A percentile compares a stretch with the other conserved stretches of the same genome.
These are phyloP conservation scores for Imbricaverruca yamaguchii DNA, from an alignment of 2,888 invertebrate genomes.

Conservation along the genomic window DNA sequence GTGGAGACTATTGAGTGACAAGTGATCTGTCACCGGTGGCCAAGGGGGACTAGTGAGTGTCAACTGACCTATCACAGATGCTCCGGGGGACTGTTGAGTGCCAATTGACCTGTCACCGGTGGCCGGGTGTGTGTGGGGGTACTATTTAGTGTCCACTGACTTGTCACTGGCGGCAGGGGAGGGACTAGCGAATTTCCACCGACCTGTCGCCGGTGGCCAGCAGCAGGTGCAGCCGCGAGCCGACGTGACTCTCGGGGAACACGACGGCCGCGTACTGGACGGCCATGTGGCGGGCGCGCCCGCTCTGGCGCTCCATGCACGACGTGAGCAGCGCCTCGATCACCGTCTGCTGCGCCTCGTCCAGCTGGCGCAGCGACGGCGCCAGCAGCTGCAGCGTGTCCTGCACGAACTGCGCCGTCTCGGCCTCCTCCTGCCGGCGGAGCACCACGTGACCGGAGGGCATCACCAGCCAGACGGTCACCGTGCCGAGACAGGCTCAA, in stretches of 20 bases:
- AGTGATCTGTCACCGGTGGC: too few relatives aligned
- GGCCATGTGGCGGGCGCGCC: conserved; percentile 72
- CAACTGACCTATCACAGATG: too few relatives aligned
- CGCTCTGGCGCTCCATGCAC: conserved; percentile 66
- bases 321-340: conserved; percentile 60
- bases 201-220: conserved; percentile 76
- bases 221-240: conserved; percentile 71
- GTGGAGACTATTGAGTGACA: too few relatives aligned
- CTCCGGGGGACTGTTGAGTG: not conserved
- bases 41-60: too few relatives aligned
- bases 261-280: conserved; percentile 72
- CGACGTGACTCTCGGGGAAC: conserved; percentile 71
- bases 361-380: conserved; percentile 39
- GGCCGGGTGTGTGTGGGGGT: conserved; percentile 69
- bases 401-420: conserved; percentile 41
- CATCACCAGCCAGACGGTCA: too few relatives aligned
- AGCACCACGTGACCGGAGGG: conserved; percentile 40
- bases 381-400: conserved; percentile 45
- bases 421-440: conserved; percentile 35
- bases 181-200: conserved; percentile 35
- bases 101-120: conserved; percentile 66
- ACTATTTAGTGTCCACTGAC: conserved; percentile 64
- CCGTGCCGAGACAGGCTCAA: too few relatives aligned
- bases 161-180: too few relatives aligned
- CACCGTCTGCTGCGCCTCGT: conserved; percentile 41